Base-by-base conservation (phyloP, 2,888 invertebrate species). In the Molorchus minor region DNA sequence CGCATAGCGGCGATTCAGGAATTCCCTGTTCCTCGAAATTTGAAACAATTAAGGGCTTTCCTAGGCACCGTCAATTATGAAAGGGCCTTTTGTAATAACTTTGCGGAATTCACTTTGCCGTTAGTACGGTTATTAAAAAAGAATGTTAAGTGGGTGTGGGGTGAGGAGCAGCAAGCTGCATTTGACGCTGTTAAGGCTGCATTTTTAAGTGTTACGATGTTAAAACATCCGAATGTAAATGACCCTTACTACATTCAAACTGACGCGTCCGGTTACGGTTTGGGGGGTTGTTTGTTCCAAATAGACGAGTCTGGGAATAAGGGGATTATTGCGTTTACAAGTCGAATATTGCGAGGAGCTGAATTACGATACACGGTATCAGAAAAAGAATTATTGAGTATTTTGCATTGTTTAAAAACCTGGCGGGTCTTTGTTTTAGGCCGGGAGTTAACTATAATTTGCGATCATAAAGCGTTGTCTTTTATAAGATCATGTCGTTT, bases 201-300 rank as follows among this genome's bases (percentile, higher is more conserved):
- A 19, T 56, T 56, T 43, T 36, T 52, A 10, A 4, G 41, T 4
- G 36, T 30, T 21, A 25, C 29, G 3, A 13, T 52, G 5, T 16
- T 61, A 17, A 20, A 19, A 13, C 56, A 54, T 40, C 61, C 61
- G 8, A 19, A 47, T 15, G 16, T 43, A 8, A 25, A 20, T n/a
- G 15, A 19, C 16, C 16, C 7, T 1, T 58, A 41, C 29, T 55
- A 13, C 29, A 43, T 62, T 7, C 54, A 58, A 33, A 55, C 45
- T 10, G 58, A 62, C 25, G 55, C 55, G 1, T 54, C 54, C 8
- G 55, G 25, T 2, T 54, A 45, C 17, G 58, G 40, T 2, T 1
- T 62, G 8, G 58, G 56, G 2, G 49, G 25, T 3, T 33, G 20
- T 38, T 36, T 61, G n/a, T 57, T 43, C 46, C 61, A 61, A 25